Evolutionary conservation across 2,888 invertebrate species (phyloP).

Genomic region (Geotrupes spiniger): DNA sequence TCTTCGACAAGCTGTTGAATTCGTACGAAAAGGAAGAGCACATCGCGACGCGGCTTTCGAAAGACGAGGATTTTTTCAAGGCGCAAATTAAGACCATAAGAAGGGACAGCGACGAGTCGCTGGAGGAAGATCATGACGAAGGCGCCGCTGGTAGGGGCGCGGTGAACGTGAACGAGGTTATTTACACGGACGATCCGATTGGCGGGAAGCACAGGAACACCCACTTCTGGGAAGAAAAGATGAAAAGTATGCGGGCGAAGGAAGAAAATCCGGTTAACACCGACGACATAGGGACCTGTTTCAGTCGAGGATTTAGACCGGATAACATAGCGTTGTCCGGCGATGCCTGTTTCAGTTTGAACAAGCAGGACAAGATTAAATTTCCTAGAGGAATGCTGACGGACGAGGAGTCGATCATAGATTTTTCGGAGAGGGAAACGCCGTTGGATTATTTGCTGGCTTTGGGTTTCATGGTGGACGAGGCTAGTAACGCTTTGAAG

Average conservation of each 20-base stretch:
- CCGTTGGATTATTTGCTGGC: slow-evolving; percentile 36
- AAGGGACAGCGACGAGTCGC: slow-evolving; percentile 18
- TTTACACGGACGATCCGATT: slow-evolving; percentile 13
- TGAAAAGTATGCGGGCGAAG: slow-evolving; percentile 16
- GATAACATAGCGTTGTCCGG: slow-evolving; percentile 34
- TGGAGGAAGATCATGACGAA: slow-evolving; percentile 3
- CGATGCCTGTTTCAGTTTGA: slow-evolving; percentile 30
- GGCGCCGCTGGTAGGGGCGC: neutral
- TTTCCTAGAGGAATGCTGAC: slow-evolving; percentile 27
- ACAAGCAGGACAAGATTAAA: slow-evolving; percentile 29
- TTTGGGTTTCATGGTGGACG: slow-evolving; percentile 38
- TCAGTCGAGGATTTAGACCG: slow-evolving; percentile 35
- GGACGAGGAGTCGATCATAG: slow-evolving; percentile 31
- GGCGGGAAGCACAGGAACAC: slow-evolving; percentile 15
- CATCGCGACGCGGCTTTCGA: slow-evolving; percentile 30
- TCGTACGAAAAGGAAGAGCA: slow-evolving; percentile 34
- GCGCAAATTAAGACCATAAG: slow-evolving; percentile 19
- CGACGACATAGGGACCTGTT: slow-evolving; percentile 35
- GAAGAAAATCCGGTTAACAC: slow-evolving; percentile 26
- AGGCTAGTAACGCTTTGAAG: slow-evolving; percentile 37
- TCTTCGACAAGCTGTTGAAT: slow-evolving; percentile 33
- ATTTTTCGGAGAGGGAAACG: slow-evolving; percentile 37
- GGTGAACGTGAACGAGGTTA: neutral
- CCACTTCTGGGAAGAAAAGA: slow-evolving; percentile 21
- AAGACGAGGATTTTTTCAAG: slow-evolving; percentile 32